Percentiles rank a stretch among this genome's conserved stretches.
phyloP scores from a whole-genome alignment of 2,113 vertebrate species.

The Telmatochromis sp. region DNA sequence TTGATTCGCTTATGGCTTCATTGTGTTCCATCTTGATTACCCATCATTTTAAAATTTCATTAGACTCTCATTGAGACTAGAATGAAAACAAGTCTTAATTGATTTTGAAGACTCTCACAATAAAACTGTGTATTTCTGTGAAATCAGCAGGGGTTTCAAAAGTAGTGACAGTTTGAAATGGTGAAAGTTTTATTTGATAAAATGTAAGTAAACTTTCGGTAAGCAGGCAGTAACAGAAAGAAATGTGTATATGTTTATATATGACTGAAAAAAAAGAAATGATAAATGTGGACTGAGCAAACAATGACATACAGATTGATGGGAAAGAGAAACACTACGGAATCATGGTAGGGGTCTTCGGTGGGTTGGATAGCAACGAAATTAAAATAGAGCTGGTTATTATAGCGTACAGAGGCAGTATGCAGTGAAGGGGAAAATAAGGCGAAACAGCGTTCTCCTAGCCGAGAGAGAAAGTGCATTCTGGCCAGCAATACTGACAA shows the following conservation, averaged over 20 bases:
- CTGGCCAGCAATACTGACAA: background rate
- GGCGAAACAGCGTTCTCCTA: background rate
- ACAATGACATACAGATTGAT: background rate
- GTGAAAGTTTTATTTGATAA: background rate
- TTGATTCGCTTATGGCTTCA: background rate
- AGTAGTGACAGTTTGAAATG: background rate
- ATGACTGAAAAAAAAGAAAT: background rate
- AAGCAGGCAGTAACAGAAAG: background rate
- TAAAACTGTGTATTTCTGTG: background rate
- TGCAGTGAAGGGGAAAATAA: background rate
- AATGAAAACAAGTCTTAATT: background rate
- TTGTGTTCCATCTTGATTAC: background rate
- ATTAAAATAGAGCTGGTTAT: conserved; percentile 14
- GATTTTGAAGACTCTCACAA: background rate
- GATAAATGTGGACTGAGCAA: background rate
- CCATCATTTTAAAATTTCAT: background rate
- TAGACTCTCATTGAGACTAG: background rate
- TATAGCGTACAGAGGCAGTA: background rate
- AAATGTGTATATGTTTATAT: background rate
- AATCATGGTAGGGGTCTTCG: background rate
- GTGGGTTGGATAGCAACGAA: background rate
- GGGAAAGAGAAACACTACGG: background rate
- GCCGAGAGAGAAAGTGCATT: background rate
- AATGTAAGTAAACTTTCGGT: background rate
- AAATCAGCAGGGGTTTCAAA: background rate